phyloP scores from a whole-genome alignment of 2,797 vertebrate genomes.

The Anas acuta region DNA sequence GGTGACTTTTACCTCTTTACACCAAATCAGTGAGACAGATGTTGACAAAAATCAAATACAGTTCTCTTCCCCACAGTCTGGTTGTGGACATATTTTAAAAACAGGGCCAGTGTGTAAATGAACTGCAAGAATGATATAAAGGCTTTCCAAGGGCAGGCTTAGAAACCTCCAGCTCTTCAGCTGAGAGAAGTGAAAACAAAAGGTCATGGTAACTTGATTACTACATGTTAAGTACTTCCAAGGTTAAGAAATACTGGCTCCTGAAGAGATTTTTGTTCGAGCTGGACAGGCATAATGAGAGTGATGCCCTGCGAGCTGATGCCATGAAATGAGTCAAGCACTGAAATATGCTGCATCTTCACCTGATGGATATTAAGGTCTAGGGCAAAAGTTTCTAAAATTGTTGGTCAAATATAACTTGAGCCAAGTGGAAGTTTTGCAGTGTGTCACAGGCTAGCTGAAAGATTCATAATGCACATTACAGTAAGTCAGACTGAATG shows the following conservation, averaged over 20 bases:
- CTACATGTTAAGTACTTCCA: background rate
- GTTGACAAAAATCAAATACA: background rate
- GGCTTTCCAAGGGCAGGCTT: background rate
- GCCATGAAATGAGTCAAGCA: fast-evolving
- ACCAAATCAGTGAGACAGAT: constrained; percentile 24
- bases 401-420: background rate
- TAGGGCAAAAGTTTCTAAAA: background rate
- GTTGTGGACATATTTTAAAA: constrained; percentile 36
- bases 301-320: background rate
- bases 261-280: background rate
- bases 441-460: background rate
- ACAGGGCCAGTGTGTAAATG: background rate
- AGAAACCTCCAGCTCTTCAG: constrained; percentile 49
- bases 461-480: background rate
- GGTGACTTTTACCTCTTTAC: constrained; percentile 46
- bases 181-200: constrained; percentile 19
- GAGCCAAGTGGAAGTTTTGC: background rate
- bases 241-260: background rate
- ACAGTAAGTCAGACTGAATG: background rate
- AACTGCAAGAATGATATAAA: constrained; percentile 42
- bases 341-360: background rate
- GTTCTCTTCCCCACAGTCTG: background rate
- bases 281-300: background rate
- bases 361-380: background rate
- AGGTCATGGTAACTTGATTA: background rate